Base-by-base conservation (phyloP, 2,888 invertebrate species). In the Apamea sordens region DNA sequence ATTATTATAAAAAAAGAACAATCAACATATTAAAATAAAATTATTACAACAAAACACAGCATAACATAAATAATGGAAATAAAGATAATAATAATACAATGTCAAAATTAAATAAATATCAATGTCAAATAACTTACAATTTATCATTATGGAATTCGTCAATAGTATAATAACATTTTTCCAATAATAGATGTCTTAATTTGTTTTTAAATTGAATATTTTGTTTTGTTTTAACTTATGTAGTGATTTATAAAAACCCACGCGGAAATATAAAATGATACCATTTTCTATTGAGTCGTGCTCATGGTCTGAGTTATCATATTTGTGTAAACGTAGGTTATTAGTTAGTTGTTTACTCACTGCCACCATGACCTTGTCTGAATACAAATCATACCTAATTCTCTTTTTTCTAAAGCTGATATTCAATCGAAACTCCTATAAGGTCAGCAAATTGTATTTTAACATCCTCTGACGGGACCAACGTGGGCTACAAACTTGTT, bases 401-500 rank as follows among this genome's bases (percentile, higher is more conserved):
- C 0, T 15, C 13, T n/a, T 32, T 73, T 70, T 59, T 41, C n/a
- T 10, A 56, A 56, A 24, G 24, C 36, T n/a, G 1, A 59, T 68
- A 78, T 72, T 83, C 72, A 72, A 73, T 82, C 6, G 1, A 36
- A 41, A 36, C 41, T 50, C 10, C n/a, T 41, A 53, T 28, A 63
- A n/a, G 56, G 65, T 28, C 36, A 50, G 32, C 15, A 73, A 84
- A 83, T 84, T 84, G 80, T 84, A 53, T 83, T 82, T 73, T 67
- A 61, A 73, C 15, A 63, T 84, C 50, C n/a, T 32, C 47, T 59
- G 24, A 61, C 11, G 69, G n/a, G 64, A 64, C 56, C 61, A 67
- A 72, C 84, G 76, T 73, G 64, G 5, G n/a, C 53, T 8, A n/a
- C 18, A 50, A 56, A 36, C 83, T 68, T 64, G 71, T 69, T 68